A percentile compares a stretch with the other conserved stretches of the same genome.
Conservation (phyloP, 2,888 invertebrate species). For the Mythimna albipuncta region DNA sequence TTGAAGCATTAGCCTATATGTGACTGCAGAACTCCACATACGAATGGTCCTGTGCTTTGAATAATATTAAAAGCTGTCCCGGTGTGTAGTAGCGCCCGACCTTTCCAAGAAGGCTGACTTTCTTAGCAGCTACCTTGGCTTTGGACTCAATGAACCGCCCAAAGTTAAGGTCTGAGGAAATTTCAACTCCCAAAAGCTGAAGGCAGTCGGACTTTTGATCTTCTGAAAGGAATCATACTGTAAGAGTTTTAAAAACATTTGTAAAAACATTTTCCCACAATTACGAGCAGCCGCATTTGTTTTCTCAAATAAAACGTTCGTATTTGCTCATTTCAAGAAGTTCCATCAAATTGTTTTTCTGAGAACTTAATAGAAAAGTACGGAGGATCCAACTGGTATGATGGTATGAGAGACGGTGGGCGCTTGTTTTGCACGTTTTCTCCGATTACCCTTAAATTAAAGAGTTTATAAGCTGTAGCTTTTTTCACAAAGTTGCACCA, state of each 20-base stretch:
- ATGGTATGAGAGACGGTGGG: constrained; percentile 20
- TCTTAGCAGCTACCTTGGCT: too few relatives aligned
- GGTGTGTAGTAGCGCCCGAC: too few relatives aligned
- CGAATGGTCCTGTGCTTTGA: too few relatives aligned
- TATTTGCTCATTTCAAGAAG: constrained; percentile 21
- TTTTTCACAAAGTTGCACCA: not conserved
- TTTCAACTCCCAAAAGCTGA: too few relatives aligned
- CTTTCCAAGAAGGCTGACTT: too few relatives aligned
- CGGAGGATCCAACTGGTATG: constrained; percentile 1
- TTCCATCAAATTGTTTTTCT: constrained; percentile 34
- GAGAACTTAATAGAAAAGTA: constrained; percentile 27
- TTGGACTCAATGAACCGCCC: too few relatives aligned
- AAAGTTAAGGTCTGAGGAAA: too few relatives aligned
- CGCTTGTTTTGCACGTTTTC: constrained; percentile 24
- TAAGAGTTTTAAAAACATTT: not conserved
- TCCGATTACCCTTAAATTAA: constrained; percentile 28
- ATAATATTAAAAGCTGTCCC: too few relatives aligned
- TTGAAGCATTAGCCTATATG: too few relatives aligned
- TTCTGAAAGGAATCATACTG: too few relatives aligned
- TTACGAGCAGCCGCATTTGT: constrained; percentile 16
- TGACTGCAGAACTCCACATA: too few relatives aligned
- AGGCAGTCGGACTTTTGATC: not conserved
- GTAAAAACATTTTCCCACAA: constrained; percentile 3
- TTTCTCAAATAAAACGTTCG: not conserved
- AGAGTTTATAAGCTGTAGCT: constrained; percentile 2